Percentiles rank a stretch among this genome's conserved stretches.
These are phyloP conservation scores for Microchrysa polita DNA, from an alignment of 2,888 invertebrate species.

Conservation along the genomic window DNA sequence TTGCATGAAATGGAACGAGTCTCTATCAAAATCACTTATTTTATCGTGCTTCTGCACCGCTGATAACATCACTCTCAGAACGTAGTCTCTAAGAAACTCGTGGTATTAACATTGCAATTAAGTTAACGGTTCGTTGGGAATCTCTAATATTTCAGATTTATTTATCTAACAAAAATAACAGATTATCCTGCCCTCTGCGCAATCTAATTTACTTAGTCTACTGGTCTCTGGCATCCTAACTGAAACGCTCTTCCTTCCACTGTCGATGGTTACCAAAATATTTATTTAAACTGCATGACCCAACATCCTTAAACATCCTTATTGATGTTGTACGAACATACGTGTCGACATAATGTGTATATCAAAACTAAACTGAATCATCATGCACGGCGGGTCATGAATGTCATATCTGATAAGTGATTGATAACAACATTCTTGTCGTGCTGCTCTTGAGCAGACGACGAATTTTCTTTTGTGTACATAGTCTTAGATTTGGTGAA, in stretches of 20 bases:
- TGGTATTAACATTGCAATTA: too few relatives aligned
- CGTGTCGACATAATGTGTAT: background rate
- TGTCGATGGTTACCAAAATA: background rate
- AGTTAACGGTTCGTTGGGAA: too few relatives aligned
- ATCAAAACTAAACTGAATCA: background rate
- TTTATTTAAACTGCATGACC: conserved; percentile 23
- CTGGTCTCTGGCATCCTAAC: background rate
- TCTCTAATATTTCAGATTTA: background rate
- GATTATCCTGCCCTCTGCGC: background rate
- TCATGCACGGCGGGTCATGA: conserved; percentile 24
- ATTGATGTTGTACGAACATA: conserved; percentile 37
- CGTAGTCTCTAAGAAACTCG: too few relatives aligned
- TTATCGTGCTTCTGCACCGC: too few relatives aligned
- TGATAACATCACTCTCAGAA: too few relatives aligned
- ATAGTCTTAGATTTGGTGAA: background rate
- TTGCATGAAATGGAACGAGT: too few relatives aligned
- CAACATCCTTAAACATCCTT: background rate
- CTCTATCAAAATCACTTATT: too few relatives aligned
- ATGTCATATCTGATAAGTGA: background rate
- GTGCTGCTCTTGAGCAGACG: background rate
- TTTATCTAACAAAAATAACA: background rate
- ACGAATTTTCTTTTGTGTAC: conserved; percentile 6
- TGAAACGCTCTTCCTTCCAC: background rate
- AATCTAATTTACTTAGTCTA: background rate
- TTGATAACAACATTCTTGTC: too few relatives aligned